Evolutionary conservation across 2,113 vertebrate genomes (phyloP).

Genomic region (Crotalus viridis): DNA sequence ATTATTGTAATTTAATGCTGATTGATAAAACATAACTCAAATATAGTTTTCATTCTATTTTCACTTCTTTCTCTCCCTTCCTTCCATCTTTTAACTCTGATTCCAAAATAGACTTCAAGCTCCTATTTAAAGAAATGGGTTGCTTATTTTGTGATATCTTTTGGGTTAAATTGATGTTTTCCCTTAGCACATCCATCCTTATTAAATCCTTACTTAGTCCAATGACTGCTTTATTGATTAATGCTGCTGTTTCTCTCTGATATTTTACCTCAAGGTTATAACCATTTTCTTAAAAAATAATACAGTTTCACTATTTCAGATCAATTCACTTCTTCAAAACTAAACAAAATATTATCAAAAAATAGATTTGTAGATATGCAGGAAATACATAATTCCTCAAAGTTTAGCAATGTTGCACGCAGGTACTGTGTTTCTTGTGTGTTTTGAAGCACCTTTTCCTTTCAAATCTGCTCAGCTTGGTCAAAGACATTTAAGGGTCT

Average conservation of each 20-base stretch:
- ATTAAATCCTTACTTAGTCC: conserved; percentile 75
- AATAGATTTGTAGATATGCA: conserved; percentile 27
- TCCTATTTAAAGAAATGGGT: background rate
- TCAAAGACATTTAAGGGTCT: background rate
- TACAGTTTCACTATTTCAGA: conserved; percentile 71
- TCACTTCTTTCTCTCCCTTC: background rate
- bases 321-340: conserved; percentile 66
- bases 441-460: background rate
- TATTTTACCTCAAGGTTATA: conserved; percentile 65
- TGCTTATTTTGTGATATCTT: conserved; percentile 60
- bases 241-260: conserved; percentile 73
- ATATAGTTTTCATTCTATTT: background rate
- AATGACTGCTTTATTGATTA: conserved; percentile 77
- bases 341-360: conserved; percentile 58
- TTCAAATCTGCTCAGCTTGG: background rate
- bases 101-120: background rate
- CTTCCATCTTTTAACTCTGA: background rate
- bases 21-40: background rate
- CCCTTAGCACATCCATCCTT: conserved; percentile 70
- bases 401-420: background rate
- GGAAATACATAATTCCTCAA: background rate
- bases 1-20: background rate
- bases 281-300: conserved; percentile 70
- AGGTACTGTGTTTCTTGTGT: background rate
- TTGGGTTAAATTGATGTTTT: conserved; percentile 66